Conservation (phyloP, 2,797 vertebrate species). For the Margarornis squamiger region DNA sequence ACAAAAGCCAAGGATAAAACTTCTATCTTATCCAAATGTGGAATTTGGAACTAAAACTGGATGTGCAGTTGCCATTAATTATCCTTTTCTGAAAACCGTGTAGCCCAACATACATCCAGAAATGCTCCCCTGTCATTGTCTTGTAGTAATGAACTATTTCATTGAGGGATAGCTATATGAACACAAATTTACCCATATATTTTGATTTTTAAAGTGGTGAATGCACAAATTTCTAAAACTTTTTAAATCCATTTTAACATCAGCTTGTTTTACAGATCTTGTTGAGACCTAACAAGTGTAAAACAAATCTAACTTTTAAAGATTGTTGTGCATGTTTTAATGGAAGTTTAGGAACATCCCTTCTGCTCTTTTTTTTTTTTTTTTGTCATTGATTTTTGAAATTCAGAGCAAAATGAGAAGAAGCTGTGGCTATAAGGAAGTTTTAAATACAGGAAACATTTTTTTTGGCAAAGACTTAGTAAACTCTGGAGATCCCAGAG, state of each 20-base stretch:
- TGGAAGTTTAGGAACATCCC: neutral
- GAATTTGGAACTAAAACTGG: neutral
- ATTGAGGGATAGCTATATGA: neutral
- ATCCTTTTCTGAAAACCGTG: neutral
- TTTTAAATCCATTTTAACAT: neutral
- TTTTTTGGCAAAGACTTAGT: neutral
- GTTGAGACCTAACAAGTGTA: neutral
- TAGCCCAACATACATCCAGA: neutral
- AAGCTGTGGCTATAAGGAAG: neutral
- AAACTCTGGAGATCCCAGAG: neutral
- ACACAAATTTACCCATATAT: neutral
- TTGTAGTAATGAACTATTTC: neutral
- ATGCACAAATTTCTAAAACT: neutral
- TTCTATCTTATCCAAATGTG: neutral
- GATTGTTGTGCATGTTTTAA: neutral
- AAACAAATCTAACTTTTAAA: neutral
- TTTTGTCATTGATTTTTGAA: neutral
- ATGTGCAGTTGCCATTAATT: neutral
- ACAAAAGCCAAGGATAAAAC: neutral
- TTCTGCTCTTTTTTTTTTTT: neutral
- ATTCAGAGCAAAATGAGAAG: neutral
- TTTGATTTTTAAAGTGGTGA: neutral
- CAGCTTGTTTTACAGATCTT: neutral
- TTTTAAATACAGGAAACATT: neutral
- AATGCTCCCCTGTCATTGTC: neutral